Percentiles rank a stretch among this genome's conserved stretches.
phyloP scores from a whole-genome alignment of 2,113 vertebrate genomes.

The Collichthys lucidus region DNA sequence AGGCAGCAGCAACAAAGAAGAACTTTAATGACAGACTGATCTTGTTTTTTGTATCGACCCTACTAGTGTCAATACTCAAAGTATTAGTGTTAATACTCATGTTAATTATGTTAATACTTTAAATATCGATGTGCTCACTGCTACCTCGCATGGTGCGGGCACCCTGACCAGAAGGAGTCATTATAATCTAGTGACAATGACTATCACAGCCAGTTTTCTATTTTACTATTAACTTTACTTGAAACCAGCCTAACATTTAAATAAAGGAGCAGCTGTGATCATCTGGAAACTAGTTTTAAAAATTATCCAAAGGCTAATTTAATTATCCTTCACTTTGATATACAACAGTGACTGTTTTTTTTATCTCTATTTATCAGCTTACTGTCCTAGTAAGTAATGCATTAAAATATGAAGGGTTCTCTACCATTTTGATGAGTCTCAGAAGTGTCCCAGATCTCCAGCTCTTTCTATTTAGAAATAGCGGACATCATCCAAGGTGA shows the following conservation, averaged over 20 bases:
- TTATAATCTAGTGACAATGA: no score
- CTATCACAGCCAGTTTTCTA: no score
- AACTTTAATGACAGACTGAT: background rate
- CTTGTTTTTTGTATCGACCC: background rate
- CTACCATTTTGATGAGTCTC: background rate
- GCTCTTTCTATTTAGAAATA: background rate
- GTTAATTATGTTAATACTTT: no score
- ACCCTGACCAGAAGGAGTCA: no score
- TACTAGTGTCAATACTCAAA: no score
- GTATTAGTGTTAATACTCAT: no score
- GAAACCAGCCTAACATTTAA: no score
- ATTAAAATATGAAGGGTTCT: slow-evolving; percentile 7
- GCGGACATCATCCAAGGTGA: background rate
- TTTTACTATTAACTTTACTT: no score
- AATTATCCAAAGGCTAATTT: background rate
- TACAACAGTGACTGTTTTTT: background rate
- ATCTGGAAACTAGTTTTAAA: background rate
- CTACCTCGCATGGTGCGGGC: no score
- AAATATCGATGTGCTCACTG: no score
- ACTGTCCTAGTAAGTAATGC: background rate
- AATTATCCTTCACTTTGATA: background rate
- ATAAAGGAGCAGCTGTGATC: background rate
- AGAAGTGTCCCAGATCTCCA: background rate
- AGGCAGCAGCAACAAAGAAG: no score
- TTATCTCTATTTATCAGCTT: background rate